A percentile compares a stretch with the other conserved stretches of the same genome.
Evolutionary conservation across 2,797 vertebrate genomes (phyloP).

Genomic region (Scleropages formosus): DNA sequence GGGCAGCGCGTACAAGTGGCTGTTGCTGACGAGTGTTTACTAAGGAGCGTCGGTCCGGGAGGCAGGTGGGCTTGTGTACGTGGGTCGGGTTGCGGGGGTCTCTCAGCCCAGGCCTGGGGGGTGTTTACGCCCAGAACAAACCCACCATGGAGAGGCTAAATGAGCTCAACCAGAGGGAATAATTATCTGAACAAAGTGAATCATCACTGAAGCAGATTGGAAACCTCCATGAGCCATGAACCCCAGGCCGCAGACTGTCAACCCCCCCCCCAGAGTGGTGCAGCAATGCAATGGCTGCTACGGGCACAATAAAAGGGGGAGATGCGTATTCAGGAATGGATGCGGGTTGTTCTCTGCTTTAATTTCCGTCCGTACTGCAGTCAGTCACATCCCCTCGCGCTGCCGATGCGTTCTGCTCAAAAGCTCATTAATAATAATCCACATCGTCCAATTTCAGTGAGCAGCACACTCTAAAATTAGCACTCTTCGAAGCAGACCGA

Average conservation of each 20-base stretch:
- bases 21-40: not conserved
- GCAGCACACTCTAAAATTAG: not conserved
- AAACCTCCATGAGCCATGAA: not conserved
- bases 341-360: too few species aligned
- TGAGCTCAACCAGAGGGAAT: not conserved
- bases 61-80: too few species aligned
- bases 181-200: slow-evolving; percentile 1
- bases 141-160: not conserved
- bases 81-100: too few species aligned
- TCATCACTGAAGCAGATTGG: too few species aligned
- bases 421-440: too few species aligned
- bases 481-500: not conserved
- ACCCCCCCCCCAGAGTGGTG: not conserved
- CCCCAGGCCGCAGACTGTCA: not conserved
- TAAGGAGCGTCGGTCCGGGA: too few species aligned
- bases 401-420: too few species aligned
- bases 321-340: too few species aligned
- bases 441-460: not conserved
- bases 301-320: not conserved
- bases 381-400: too few species aligned
- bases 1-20: not conserved
- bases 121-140: not conserved
- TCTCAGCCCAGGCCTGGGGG: too few species aligned
- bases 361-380: too few species aligned
- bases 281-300: not conserved